Evolutionary conservation across 2,888 invertebrate species (phyloP), one percentile per base, ranked within the genome.

Genomic region (Hirtodrosophila cameraria): DNA sequence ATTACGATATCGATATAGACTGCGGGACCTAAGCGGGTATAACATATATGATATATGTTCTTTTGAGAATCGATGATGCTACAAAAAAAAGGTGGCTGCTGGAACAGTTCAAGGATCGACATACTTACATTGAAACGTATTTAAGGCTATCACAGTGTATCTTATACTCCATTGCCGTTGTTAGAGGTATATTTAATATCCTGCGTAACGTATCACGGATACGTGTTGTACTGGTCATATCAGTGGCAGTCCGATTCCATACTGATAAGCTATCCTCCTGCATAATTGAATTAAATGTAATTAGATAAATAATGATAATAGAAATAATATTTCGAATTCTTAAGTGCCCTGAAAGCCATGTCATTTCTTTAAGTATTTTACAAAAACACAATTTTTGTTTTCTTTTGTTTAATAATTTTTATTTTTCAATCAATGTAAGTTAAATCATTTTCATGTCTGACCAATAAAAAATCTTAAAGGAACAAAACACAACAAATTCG

Each of bases 171-270:
- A 99, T 95, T 87, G 96, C 94, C 87, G 97, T 96, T 91, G 95
- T 95, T 50, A 96, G 93, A 70, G 99, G 99, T 90, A 99, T 94
- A 92, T 99, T 97, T 89, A 99, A 93, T 89, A 99, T 96, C 90
- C 99, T 94, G 86, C 97, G 95, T 87, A 99, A 92, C 38, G 98
- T 97, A 92, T 99, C 99, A 75, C 98, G 94, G 86, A 99, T 99
- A 87, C 98, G 94, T 74, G 94, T 94, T 82, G 97, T 97, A 74
- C 97, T 96, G 71, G 93, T 94, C 88, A 94, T 94, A 92, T 99
- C 98, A 71, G 95, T 94, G 49, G 99, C 97, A 77, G 97, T 98
- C 91, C 96, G 95, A 92, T 99, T 99, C 99, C 99, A 99, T 86
- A 99, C 94, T 75, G 98, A 97, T 88, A 99, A 94, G 90, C 97